phyloP scores from a whole-genome alignment of 2,113 vertebrate species.

The Podilymbus podiceps region DNA sequence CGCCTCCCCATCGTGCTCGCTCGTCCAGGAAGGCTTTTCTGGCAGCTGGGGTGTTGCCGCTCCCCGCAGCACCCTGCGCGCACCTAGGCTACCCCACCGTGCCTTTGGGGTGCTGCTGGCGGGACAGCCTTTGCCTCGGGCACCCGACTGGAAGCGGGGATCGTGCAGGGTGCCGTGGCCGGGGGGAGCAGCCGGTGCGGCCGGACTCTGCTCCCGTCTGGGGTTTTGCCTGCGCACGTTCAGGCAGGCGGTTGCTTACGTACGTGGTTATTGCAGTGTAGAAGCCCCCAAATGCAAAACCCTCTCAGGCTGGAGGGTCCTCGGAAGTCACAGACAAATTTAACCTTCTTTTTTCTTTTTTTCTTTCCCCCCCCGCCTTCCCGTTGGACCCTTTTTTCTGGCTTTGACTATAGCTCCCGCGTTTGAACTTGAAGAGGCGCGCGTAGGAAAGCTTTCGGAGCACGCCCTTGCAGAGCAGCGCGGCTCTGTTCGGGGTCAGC shows the following conservation, averaged over 20 bases:
- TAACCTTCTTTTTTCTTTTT: neutral
- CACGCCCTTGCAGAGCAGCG: neutral
- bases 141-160: fast-evolving
- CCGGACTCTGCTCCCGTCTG: neutral
- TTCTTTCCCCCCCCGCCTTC: too few relatives aligned
- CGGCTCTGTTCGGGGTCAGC: neutral
- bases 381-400: neutral
- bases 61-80: fast-evolving
- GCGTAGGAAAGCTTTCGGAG: fast-evolving
- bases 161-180: neutral
- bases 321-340: too few relatives aligned
- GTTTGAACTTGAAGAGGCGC: neutral
- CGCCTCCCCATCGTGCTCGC: fast-evolving
- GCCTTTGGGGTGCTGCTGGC: neutral
- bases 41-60: fast-evolving
- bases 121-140: neutral
- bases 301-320: neutral
- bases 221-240: fast-evolving
- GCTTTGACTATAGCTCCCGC: neutral
- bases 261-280: fast-evolving
- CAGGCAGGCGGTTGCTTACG: neutral
- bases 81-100: fast-evolving
- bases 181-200: neutral
- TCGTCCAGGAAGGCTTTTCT: neutral
- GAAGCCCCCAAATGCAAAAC: neutral